Conservation (phyloP, 2,888 invertebrate genomes). For the Lysandra coridon region DNA sequence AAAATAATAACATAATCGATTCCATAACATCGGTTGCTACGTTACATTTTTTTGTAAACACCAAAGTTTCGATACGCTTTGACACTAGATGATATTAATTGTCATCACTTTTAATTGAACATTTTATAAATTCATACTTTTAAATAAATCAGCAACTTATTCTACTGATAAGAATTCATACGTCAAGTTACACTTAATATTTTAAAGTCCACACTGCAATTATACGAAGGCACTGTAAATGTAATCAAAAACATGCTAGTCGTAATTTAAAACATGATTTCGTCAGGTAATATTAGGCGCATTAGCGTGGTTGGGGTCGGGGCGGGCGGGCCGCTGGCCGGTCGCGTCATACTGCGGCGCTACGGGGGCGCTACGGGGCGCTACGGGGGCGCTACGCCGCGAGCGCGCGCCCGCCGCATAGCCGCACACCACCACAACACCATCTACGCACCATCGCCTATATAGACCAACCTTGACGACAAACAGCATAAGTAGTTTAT, state of each 20-base stretch:
- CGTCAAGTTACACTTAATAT: conserved; percentile 29
- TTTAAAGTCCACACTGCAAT: conserved; percentile 39
- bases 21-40: conserved; percentile 59
- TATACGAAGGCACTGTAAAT: conserved; percentile 61
- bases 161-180: conserved; percentile 14
- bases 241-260: conserved; percentile 45
- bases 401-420: conserved; percentile 49
- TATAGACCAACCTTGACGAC: conserved; percentile 68
- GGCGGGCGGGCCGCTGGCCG: conserved; percentile 63
- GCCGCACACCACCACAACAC: conserved; percentile 50
- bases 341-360: conserved; percentile 75
- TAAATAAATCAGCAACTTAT: conserved; percentile 25
- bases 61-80: conserved; percentile 53
- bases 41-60: conserved; percentile 73
- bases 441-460: conserved; percentile 67
- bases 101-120: conserved; percentile 32
- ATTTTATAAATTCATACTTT: conserved; percentile 33
- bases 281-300: conserved; percentile 41
- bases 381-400: conserved; percentile 63
- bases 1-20: conserved; percentile 42
- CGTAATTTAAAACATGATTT: conserved; percentile 41
- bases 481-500: conserved; percentile 28
- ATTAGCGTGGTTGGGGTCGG: conserved; percentile 40
- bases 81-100: conserved; percentile 29
- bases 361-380: conserved; percentile 55